Conservation (phyloP, 2,888 invertebrate genomes). For the Disparrhopalites patrizii region DNA sequence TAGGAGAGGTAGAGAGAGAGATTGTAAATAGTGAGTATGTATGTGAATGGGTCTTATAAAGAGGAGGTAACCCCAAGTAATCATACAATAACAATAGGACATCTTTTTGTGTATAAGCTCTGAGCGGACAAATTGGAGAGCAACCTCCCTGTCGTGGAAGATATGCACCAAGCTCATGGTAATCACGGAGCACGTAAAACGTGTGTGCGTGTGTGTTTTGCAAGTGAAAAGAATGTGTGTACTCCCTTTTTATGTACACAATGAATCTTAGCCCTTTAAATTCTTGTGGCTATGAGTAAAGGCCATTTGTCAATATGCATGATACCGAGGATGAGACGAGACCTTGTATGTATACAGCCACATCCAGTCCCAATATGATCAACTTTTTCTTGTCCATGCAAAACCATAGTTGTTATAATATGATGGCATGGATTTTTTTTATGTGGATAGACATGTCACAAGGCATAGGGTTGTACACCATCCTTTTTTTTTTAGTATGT, state of each 20-base stretch:
- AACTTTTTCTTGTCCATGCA: not conserved
- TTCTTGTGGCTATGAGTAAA: not conserved
- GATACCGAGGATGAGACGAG: not conserved
- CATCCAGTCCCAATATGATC: not conserved
- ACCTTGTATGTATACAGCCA: too few relatives aligned
- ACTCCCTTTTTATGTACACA: not conserved
- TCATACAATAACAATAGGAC: not conserved
- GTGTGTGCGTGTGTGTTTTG: too few relatives aligned
- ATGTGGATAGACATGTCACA: not conserved
- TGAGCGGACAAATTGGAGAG: not conserved
- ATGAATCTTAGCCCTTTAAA: not conserved
- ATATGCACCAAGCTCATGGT: not conserved
- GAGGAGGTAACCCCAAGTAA: not conserved
- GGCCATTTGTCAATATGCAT: not conserved
- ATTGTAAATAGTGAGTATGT: not conserved
- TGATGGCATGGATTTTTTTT: not conserved
- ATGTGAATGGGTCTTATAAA: not conserved
- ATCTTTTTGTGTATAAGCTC: not conserved
- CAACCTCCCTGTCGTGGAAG: not conserved
- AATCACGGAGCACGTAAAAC: not conserved
- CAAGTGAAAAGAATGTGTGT: too few relatives aligned
- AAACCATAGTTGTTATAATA: too few relatives aligned
- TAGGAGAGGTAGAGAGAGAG: not conserved
- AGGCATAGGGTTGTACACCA: too few relatives aligned
- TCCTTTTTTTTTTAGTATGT: too few relatives aligned